These are phyloP conservation scores for Xestia c-nigrum DNA, from an alignment of 2,888 invertebrate genomes.

Conservation along the genomic window DNA sequence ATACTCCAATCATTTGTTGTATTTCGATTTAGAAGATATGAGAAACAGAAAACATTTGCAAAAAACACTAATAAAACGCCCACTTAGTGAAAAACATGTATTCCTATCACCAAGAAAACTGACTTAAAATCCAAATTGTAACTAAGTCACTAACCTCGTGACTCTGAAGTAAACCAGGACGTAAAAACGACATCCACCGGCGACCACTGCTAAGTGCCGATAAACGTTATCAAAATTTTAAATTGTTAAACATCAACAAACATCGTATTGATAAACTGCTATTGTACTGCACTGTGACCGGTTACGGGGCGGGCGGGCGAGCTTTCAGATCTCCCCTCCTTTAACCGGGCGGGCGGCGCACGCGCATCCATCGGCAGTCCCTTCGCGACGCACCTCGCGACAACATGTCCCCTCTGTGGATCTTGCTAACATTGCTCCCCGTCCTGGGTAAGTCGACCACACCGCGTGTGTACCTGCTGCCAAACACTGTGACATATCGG, in stretches of 20 bases:
- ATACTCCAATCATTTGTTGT: not conserved
- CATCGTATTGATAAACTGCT: slow-evolving; percentile 48
- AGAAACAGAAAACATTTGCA: not conserved
- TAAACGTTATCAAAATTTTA: slow-evolving; percentile 21
- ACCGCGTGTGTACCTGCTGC: slow-evolving; percentile 64
- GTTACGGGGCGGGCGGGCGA: slow-evolving; percentile 83
- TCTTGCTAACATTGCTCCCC: slow-evolving; percentile 88
- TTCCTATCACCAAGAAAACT: not conserved
- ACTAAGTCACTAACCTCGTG: not conserved
- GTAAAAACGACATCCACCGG: not conserved
- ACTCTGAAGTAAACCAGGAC: not conserved
- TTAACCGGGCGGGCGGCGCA: slow-evolving; percentile 77
- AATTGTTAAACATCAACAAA: slow-evolving; percentile 24
- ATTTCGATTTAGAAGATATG: not conserved
- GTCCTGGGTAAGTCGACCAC: slow-evolving; percentile 85
- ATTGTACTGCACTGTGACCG: slow-evolving; percentile 52
- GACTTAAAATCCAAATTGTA: not conserved
- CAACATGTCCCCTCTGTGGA: slow-evolving; percentile 89
- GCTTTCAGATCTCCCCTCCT: slow-evolving; percentile 81
- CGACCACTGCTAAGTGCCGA: not conserved
- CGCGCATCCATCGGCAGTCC: slow-evolving; percentile 79
- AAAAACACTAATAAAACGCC: not conserved
- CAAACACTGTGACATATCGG: slow-evolving; percentile 70
- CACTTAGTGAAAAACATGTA: not conserved
- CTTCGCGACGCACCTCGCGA: slow-evolving; percentile 86